phyloP scores from a whole-genome alignment of 2,797 vertebrate species.

The Alectoris magna region DNA sequence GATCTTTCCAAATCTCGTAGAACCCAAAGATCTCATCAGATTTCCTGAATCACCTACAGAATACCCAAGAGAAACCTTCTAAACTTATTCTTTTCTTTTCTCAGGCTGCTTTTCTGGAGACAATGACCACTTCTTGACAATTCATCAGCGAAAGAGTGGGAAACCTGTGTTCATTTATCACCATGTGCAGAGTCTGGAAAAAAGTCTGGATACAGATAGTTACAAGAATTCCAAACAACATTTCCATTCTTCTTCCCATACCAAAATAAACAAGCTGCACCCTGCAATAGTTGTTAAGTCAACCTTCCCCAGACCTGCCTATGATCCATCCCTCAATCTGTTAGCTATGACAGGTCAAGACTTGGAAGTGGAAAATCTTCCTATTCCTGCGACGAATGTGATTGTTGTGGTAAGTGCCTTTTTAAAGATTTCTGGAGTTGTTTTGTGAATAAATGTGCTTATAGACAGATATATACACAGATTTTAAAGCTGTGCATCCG shows the following conservation, averaged over 20 bases:
- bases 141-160: constrained; percentile 74
- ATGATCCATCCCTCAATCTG: constrained; percentile 80
- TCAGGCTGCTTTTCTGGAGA: constrained; percentile 82
- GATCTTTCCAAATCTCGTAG: background rate
- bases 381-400: constrained; percentile 77
- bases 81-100: constrained; percentile 14
- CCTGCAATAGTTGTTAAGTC: constrained; percentile 77
- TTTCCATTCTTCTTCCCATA: constrained; percentile 63
- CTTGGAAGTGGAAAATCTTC: constrained; percentile 83
- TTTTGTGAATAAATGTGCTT: background rate
- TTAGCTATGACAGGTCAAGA: constrained; percentile 78
- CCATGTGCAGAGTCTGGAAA: constrained; percentile 77
- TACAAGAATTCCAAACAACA: constrained; percentile 73
- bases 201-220: constrained; percentile 77
- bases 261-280: constrained; percentile 71
- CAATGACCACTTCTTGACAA: constrained; percentile 75
- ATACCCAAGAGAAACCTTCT: background rate
- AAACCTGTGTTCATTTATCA: constrained; percentile 81
- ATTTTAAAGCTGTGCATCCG: background rate
- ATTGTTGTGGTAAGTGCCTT: constrained; percentile 83
- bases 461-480: background rate
- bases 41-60: background rate
- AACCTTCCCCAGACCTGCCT: constrained; percentile 75
- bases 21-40: background rate
- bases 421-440: background rate